phyloP scores from a whole-genome alignment of 2,797 vertebrate genomes.

The Oophaga sylvatica region DNA sequence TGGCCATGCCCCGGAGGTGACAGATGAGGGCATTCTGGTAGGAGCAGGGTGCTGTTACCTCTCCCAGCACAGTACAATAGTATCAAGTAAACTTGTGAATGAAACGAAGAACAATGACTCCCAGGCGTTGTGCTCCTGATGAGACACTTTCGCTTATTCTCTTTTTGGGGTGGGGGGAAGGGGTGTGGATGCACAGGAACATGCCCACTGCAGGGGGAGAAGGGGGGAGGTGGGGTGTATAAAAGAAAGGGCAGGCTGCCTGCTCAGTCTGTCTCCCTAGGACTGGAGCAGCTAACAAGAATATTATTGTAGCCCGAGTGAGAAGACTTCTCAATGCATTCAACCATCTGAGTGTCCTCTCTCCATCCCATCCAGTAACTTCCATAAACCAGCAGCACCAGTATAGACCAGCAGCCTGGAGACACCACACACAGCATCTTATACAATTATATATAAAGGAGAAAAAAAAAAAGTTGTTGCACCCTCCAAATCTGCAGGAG shows the following conservation, averaged over 20 bases:
- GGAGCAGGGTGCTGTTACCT: not conserved
- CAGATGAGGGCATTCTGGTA: not conserved
- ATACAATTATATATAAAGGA: not conserved
- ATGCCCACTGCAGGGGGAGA: conserved; percentile 44
- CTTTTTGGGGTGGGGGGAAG: conserved; percentile 28
- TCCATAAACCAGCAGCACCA: not conserved
- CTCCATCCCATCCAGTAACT: not conserved
- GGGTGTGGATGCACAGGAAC: conserved; percentile 36
- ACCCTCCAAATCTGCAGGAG: conserved; percentile 27
- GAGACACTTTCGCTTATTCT: conserved; percentile 45
- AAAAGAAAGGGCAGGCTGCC: conserved; percentile 57
- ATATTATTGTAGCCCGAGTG: conserved; percentile 38
- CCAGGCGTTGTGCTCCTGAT: conserved; percentile 30
- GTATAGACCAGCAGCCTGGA: conserved; percentile 18
- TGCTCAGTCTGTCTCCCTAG: conserved; percentile 60
- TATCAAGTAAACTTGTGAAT: conserved; percentile 34
- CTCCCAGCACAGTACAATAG: not conserved
- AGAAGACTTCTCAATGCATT: conserved; percentile 35
- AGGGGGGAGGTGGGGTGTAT: conserved; percentile 52
- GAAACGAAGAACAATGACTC: conserved; percentile 29
- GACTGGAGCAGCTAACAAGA: conserved; percentile 59
- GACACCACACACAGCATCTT: not conserved
- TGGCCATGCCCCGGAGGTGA: not conserved
- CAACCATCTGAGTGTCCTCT: conserved; percentile 3
- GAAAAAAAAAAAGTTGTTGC: not conserved